Conservation (phyloP, 1,140 invertebrate species). For the Protaetia brevitarsis region DNA sequence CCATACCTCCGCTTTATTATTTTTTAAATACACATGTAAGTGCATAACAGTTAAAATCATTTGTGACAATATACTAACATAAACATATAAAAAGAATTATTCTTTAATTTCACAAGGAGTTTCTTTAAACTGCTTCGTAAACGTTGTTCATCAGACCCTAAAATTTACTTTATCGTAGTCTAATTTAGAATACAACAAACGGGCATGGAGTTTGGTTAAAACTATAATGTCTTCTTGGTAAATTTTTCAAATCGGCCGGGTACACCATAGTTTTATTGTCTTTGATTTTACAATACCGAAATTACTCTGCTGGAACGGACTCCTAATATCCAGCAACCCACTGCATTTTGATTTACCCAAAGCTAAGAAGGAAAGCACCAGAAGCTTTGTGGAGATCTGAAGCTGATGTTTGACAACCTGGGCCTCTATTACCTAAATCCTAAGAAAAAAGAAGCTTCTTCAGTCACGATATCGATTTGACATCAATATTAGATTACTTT, state of each 20-base stretch:
- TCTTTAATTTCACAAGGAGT: slow-evolving; percentile 36
- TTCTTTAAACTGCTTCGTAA: slow-evolving; percentile 34
- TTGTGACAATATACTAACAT: too few species aligned
- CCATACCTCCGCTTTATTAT: too few species aligned
- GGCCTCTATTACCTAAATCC: slow-evolving; percentile 59
- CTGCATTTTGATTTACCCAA: slow-evolving; percentile 62
- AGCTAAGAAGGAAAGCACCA: slow-evolving; percentile 62
- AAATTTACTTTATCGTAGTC: slow-evolving; percentile 59
- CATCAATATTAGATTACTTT: slow-evolving; percentile 30
- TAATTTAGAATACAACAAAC: slow-evolving; percentile 57
- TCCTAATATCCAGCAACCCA: slow-evolving; percentile 68
- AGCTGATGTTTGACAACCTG: slow-evolving; percentile 59
- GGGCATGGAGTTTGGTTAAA: slow-evolving; percentile 59
- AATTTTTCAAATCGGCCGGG: slow-evolving; percentile 53
- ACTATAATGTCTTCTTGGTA: slow-evolving; percentile 57
- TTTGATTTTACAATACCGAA: slow-evolving; percentile 58
- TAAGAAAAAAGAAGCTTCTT: slow-evolving; percentile 40
- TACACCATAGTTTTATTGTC: slow-evolving; percentile 63
- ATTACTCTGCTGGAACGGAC: slow-evolving; percentile 53
- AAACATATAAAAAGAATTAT: too few species aligned
- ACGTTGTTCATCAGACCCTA: slow-evolving; percentile 51
- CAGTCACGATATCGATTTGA: neutral
- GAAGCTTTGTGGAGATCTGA: slow-evolving; percentile 54
- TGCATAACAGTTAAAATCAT: too few species aligned
- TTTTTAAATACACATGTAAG: too few species aligned